Evolutionary conservation across 1,140 invertebrate genomes (phyloP).

Genomic region (Megalonaias nervosa): DNA sequence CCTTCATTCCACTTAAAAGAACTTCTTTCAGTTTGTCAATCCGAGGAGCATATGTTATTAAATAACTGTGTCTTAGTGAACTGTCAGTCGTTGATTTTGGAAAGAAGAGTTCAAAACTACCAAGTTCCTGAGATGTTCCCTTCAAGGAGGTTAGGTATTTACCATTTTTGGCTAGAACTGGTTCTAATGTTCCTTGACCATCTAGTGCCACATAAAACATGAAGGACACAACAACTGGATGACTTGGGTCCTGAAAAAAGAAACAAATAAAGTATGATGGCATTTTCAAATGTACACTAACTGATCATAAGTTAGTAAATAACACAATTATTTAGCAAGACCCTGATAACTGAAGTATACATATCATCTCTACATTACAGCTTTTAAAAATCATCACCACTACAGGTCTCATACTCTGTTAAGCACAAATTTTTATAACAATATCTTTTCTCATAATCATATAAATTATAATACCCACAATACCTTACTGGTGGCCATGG

Average conservation of each 20-base stretch:
- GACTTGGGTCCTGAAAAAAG: slow-evolving; percentile 44
- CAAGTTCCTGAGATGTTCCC: slow-evolving; percentile 84
- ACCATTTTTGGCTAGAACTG: slow-evolving; percentile 72
- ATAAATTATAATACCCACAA: no score
- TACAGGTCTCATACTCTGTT: no score
- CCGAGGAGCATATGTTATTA: slow-evolving; percentile 74
- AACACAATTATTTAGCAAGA: no score
- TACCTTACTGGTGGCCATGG: no score
- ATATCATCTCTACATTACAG: no score
- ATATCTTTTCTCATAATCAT: no score
- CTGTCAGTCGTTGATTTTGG: slow-evolving; percentile 74
- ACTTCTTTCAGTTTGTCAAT: slow-evolving; percentile 86
- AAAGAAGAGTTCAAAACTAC: slow-evolving; percentile 81
- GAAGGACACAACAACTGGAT: slow-evolving; percentile 68
- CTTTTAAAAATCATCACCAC: no score
- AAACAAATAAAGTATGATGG: slow-evolving; percentile 3
- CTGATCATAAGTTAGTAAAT: no score
- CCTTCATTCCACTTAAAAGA: slow-evolving; percentile 74
- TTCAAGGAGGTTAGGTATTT: slow-evolving; percentile 77
- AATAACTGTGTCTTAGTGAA: slow-evolving; percentile 70
- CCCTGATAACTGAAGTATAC: no score
- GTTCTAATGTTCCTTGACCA: slow-evolving; percentile 60
- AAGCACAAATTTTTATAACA: no score
- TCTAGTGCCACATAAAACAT: slow-evolving; percentile 74
- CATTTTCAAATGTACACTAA: no score